Evolutionary conservation across 2,797 vertebrate genomes (phyloP).

Genomic region (Hyperoplus lanceolatus): DNA sequence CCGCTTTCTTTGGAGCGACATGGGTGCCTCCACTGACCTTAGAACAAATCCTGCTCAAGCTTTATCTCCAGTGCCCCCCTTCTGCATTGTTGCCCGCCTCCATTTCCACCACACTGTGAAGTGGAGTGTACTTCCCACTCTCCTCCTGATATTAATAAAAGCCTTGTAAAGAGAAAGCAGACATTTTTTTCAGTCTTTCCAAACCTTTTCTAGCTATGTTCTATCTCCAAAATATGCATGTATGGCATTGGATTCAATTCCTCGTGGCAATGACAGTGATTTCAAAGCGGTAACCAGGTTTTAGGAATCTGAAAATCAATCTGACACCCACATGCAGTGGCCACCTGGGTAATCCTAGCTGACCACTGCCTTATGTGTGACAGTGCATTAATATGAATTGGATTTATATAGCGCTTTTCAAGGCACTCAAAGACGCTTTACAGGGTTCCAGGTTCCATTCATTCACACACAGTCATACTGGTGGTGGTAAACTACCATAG

Average conservation of each 20-base stretch:
- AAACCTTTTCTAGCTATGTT: constrained; percentile 24
- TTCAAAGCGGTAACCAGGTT: constrained; percentile 52
- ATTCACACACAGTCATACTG: no score
- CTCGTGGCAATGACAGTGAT: constrained; percentile 19
- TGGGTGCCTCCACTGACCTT: constrained; percentile 51
- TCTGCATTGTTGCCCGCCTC: constrained; percentile 14
- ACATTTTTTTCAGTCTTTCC: constrained; percentile 17
- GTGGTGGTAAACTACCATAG: no score
- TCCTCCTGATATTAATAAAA: constrained; percentile 43
- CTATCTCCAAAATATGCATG: constrained; percentile 26
- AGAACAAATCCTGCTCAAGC: constrained; percentile 51
- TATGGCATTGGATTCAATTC: constrained; percentile 39
- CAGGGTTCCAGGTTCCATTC: no score
- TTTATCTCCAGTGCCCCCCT: constrained; percentile 44
- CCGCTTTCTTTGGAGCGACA: constrained; percentile 37
- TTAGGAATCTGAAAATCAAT: constrained; percentile 74
- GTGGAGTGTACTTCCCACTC: constrained; percentile 52
- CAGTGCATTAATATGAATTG: constrained; percentile 68
- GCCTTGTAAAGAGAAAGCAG: constrained; percentile 29
- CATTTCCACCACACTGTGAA: constrained; percentile 56
- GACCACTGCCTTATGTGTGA: constrained; percentile 79
- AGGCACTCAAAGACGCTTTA: no score
- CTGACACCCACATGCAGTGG: constrained; percentile 74
- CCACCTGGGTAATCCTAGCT: constrained; percentile 80
- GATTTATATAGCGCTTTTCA: no score